These are phyloP conservation scores for Pecten maximus DNA, from an alignment of 2,888 invertebrate genomes.

Conservation along the genomic window DNA sequence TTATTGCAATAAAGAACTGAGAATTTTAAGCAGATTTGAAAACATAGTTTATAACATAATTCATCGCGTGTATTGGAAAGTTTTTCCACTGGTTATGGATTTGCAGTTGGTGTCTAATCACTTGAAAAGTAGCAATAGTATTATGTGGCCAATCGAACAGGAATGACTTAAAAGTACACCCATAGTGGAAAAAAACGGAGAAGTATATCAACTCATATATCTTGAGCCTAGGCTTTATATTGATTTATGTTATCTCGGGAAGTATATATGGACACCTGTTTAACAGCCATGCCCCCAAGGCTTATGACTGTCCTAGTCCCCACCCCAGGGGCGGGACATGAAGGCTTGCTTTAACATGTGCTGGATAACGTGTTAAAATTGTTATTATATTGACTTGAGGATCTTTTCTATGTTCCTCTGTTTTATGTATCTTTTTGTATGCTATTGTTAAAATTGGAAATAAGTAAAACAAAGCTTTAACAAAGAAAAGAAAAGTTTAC, in stretches of 20 bases:
- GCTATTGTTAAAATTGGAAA: background rate
- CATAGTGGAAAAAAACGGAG: background rate
- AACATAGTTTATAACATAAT: too few species aligned
- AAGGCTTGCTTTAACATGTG: background rate
- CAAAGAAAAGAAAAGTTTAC: background rate
- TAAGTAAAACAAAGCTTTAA: background rate
- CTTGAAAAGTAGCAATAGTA: too few species aligned
- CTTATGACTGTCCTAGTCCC: background rate
- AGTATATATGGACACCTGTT: background rate
- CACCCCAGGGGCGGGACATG: background rate
- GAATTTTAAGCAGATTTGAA: too few species aligned
- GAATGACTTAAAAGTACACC: background rate
- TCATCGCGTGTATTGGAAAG: too few species aligned
- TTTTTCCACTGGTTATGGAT: too few species aligned
- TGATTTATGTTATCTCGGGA: background rate
- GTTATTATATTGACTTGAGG: background rate
- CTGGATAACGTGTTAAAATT: background rate
- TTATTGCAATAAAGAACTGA: too few species aligned
- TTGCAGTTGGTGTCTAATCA: too few species aligned
- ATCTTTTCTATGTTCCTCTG: background rate
- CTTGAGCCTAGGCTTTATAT: background rate
- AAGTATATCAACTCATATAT: background rate
- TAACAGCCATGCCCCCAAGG: background rate
- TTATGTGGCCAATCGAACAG: too few species aligned
- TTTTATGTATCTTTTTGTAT: background rate